Conservation (phyloP, 2,888 invertebrate species). For the Lasiommata megera region DNA sequence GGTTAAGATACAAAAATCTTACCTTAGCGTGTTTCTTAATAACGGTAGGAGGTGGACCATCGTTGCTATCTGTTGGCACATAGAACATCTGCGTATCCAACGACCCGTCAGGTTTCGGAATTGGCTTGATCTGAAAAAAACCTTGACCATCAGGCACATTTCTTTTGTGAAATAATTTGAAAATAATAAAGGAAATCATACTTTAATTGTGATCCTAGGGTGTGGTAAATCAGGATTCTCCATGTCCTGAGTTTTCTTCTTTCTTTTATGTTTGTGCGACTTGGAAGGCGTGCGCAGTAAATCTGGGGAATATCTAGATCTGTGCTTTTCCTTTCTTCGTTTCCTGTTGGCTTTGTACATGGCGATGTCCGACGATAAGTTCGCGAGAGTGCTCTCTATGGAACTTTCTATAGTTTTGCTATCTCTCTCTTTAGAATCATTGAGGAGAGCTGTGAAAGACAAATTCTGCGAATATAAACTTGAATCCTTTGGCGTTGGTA, state of each 20-base stretch:
- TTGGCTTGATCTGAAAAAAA: constrained; percentile 85
- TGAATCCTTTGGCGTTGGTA: constrained; percentile 49
- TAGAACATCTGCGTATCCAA: constrained; percentile 90
- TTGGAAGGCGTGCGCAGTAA: constrained; percentile 84
- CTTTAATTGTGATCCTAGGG: constrained; percentile 91
- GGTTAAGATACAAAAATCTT: background rate
- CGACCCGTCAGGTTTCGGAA: constrained; percentile 89
- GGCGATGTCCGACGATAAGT: constrained; percentile 72
- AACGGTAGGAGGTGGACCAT: constrained; percentile 72
- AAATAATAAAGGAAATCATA: constrained; percentile 43
- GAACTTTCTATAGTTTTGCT: constrained; percentile 72
- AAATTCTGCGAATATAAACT: constrained; percentile 61
- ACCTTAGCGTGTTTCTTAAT: constrained; percentile 68
- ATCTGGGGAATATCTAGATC: constrained; percentile 87
- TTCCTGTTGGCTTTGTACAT: constrained; percentile 84
- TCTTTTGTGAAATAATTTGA: background rate
- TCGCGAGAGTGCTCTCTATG: constrained; percentile 70
- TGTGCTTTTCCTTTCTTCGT: constrained; percentile 88
- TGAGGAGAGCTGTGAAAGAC: constrained; percentile 73
- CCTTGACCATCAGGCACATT: constrained; percentile 11
- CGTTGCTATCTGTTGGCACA: constrained; percentile 85
- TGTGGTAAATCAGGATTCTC: constrained; percentile 80
- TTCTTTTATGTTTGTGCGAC: constrained; percentile 90
- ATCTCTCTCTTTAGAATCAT: constrained; percentile 66
- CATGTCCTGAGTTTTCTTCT: constrained; percentile 88